Percentiles rank a stretch among this genome's conserved stretches.
Conservation (phyloP, 1,140 invertebrate genomes). For the Drosophila kohkoa region DNA sequence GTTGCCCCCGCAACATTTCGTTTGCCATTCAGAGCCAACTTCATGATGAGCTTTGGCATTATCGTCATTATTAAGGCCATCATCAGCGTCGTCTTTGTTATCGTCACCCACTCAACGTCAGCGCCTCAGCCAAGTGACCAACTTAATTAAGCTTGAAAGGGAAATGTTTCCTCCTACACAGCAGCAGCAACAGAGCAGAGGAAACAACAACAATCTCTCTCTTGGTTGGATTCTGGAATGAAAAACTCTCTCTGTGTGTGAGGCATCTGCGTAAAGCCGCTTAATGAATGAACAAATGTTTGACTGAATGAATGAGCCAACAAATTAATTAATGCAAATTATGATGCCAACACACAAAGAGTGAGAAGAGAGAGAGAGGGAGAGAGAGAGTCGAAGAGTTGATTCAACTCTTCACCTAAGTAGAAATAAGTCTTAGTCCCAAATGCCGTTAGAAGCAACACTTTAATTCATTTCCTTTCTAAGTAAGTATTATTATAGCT, state of each 20-base stretch:
- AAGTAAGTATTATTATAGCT: constrained; percentile 21
- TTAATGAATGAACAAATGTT: constrained; percentile 66
- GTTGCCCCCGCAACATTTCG: constrained; percentile 25
- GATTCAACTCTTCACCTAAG: constrained; percentile 1
- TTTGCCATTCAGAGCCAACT: constrained; percentile 35
- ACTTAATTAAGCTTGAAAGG: constrained; percentile 79
- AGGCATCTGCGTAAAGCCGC: constrained; percentile 51
- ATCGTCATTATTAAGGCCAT: constrained; percentile 22
- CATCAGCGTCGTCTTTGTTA: constrained; percentile 36
- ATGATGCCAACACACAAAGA: constrained; percentile 36
- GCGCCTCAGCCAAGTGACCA: constrained; percentile 75
- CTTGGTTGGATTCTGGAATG: constrained; percentile 26
- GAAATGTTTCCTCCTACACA: constrained; percentile 73
- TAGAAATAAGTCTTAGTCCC: constrained; percentile 10
- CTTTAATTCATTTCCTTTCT: constrained; percentile 27
- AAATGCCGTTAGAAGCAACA: constrained; percentile 25
- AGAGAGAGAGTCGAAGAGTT: not conserved
- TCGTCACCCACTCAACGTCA: constrained; percentile 75
- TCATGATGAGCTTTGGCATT: constrained; percentile 54
- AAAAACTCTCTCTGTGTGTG: constrained; percentile 29
- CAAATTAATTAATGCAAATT: constrained; percentile 77
- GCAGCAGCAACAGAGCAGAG: constrained; percentile 23
- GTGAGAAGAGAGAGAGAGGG: constrained; percentile 10
- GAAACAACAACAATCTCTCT: constrained; percentile 28
- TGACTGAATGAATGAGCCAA: constrained; percentile 57